Evolutionary conservation across 2,888 invertebrate species (phyloP).

Genomic region (Antheraea assamensis): DNA sequence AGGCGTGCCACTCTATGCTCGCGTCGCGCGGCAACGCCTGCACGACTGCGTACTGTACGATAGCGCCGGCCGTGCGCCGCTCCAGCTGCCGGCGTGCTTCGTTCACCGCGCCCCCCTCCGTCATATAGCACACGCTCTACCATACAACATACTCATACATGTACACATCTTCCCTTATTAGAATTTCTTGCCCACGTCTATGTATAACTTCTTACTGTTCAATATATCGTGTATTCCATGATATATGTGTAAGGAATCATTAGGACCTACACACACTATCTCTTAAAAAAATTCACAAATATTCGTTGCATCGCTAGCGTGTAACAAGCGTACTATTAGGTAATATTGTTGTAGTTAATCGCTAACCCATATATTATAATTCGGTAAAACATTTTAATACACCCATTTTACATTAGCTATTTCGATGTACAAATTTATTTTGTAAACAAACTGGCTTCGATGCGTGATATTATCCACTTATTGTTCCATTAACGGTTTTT

Average conservation of each 20-base stretch:
- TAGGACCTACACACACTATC: no score
- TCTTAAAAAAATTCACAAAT: no score
- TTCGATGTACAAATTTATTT: not conserved
- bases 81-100: constrained; percentile 92
- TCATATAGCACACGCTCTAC: constrained; percentile 93
- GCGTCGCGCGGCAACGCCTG: constrained; percentile 90
- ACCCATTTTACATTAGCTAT: not conserved
- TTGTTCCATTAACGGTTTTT: not conserved
- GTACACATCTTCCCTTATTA: no score
- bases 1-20: constrained; percentile 95
- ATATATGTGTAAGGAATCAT: no score
- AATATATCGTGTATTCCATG: no score
- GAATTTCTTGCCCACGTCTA: no score
- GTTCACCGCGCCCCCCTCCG: constrained; percentile 86
- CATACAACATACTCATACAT: not conserved
- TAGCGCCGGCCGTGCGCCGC: constrained; percentile 91
- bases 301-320: no score
- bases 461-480: not conserved
- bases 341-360: not conserved
- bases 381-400: not conserved
- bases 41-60: constrained; percentile 93
- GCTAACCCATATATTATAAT: not conserved
- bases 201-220: no score
- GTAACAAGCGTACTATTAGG: not conserved
- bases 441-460: not conserved